Evolutionary conservation across 2,888 invertebrate genomes (phyloP), one percentile per base, ranked within the genome.

Genomic region (Caenorhabditis sp.): DNA sequence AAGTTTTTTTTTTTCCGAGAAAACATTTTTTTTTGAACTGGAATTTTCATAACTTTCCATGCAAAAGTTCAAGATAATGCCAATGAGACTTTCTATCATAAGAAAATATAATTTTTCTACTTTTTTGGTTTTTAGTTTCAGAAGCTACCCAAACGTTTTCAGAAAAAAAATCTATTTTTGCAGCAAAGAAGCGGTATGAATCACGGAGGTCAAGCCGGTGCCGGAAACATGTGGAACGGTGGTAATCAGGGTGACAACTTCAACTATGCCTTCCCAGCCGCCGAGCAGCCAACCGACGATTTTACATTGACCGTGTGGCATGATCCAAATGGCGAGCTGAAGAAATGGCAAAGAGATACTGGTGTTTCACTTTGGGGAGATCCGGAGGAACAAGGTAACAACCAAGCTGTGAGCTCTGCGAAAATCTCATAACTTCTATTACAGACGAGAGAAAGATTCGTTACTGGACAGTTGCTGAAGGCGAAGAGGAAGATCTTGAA

Each of bases 301-400:
- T 62, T 81, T 36, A 81, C 72, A 26, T 62, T 76, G 51, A 67
- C 66, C 1, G 71, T 76, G 19, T 79, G 79, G 77, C 79, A 79
- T 54, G 79, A 82, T 67, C 82, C 82, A 17, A 82, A 82, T 27
- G 82, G 77, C 51, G 80, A 81, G 36, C 64, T 82, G 60, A 82
- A 82, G 71, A 82, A 82, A 55, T 82, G 82, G 82, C 82, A 82
- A 66, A 54, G 82, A 43, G 82, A 82, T 43, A 82, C 82, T 17
- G 82, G 82, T 54, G 82, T 82, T n/a, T 73, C 72, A 10, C 43
- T 64, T 36, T 82, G 82, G 82, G 82, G 82, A 61, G 82, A 82
- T 66, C 82, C 82, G 37, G 82, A 82, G 54, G 79, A 82, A 65
- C 76, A 77, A 24, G 58, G 76, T 78, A 31, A n/a, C n/a, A n/a